phyloP scores from a whole-genome alignment of 2,113 vertebrate species.

The Australoheros scitulus region DNA sequence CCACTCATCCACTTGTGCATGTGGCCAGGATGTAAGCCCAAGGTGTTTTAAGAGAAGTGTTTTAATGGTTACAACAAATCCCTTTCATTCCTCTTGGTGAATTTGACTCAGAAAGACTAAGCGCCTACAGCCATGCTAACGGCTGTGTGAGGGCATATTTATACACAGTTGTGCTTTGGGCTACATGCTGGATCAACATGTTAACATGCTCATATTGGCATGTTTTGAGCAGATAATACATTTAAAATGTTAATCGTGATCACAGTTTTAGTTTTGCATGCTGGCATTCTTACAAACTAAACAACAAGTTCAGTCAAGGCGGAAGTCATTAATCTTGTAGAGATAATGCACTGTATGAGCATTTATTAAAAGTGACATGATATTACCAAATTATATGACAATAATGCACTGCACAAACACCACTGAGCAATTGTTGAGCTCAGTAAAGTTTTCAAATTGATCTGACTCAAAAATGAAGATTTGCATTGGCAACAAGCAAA shows the following conservation, averaged over 20 bases:
- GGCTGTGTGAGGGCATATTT: not conserved
- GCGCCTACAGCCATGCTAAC: not conserved
- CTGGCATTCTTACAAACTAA: not conserved
- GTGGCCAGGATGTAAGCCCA: not conserved
- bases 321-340: not conserved
- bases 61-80: slow-evolving; percentile 43
- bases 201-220: not conserved
- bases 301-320: not conserved
- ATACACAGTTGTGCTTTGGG: not conserved
- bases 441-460: not conserved
- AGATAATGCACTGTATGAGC: not conserved
- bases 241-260: not conserved
- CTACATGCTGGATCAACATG: not conserved
- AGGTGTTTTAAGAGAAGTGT: slow-evolving; percentile 26
- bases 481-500: not conserved
- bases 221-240: not conserved
- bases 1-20: not conserved
- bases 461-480: not conserved
- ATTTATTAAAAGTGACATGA: not conserved
- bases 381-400: not conserved
- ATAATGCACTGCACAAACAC: not conserved
- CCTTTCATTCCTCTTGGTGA: slow-evolving; percentile 10
- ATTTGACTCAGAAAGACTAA: not conserved
- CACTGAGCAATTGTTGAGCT: not conserved
- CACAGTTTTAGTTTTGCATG: not conserved